Evolutionary conservation across 2,797 vertebrate genomes (phyloP).

Genomic region (Ctenopoma multispine): DNA sequence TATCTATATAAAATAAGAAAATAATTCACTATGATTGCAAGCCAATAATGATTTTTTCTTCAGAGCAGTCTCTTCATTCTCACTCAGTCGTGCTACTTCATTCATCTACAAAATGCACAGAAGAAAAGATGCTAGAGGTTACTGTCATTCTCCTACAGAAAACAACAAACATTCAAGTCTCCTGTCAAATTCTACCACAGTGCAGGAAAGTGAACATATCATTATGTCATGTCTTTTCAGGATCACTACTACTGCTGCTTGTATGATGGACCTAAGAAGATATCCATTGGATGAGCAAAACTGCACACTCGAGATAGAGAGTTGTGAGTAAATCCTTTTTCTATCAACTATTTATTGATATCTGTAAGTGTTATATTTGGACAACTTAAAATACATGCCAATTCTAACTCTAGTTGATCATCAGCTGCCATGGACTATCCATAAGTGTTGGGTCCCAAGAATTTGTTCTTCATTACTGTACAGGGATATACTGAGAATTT

Average conservation of each 20-base stretch:
- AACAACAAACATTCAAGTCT: background rate
- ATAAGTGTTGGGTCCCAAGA: background rate
- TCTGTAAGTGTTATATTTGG: background rate
- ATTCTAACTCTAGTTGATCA: background rate
- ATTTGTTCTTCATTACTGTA: constrained; percentile 2
- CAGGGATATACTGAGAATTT: constrained; percentile 43
- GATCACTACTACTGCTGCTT: constrained; percentile 96
- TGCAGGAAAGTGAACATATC: background rate
- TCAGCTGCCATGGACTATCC: background rate
- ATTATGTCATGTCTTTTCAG: constrained; percentile 68
- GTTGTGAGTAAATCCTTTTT: constrained; percentile 74
- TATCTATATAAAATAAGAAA: background rate
- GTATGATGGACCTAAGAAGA: constrained; percentile 97
- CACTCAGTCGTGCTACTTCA: constrained; percentile 24
- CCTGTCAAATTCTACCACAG: background rate
- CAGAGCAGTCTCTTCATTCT: constrained; percentile 1
- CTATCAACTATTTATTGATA: background rate
- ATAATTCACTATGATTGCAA: background rate
- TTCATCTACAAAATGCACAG: constrained; percentile 5
- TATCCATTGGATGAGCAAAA: constrained; percentile 91
- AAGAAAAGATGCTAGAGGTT: background rate
- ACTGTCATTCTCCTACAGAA: background rate
- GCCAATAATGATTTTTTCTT: background rate
- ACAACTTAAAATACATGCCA: background rate
- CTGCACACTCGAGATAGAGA: constrained; percentile 85